Conservation (phyloP, 1,140 invertebrate species). For the Halictus rubicundus region DNA sequence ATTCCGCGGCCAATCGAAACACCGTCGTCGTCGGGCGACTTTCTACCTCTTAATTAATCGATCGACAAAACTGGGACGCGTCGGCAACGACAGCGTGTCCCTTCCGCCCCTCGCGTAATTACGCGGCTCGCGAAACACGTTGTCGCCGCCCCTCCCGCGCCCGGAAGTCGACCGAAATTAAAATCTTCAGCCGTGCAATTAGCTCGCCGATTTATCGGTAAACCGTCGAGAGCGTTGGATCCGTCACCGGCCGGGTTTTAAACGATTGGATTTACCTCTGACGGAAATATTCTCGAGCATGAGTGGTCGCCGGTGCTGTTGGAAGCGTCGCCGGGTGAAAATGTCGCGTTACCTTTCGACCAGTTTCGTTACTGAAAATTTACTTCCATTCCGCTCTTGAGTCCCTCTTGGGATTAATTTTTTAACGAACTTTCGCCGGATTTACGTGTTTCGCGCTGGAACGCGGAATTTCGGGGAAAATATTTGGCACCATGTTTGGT, state of each 20-base stretch:
- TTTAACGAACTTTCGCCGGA: too few species aligned
- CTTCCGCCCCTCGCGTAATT: background rate
- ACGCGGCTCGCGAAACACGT: background rate
- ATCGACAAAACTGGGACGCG: slow-evolving; percentile 1
- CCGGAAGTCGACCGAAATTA: background rate
- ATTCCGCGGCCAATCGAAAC: background rate
- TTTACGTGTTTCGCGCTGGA: too few species aligned
- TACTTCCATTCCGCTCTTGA: background rate
- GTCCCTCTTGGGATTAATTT: too few species aligned
- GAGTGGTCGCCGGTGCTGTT: background rate
- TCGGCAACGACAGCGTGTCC: background rate
- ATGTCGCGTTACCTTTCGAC: background rate
- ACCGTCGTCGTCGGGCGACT: background rate
- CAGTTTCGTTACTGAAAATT: background rate
- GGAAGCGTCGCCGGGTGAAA: background rate
- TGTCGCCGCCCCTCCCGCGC: background rate
- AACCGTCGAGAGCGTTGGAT: background rate
- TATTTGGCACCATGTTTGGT: background rate
- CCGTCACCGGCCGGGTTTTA: background rate
- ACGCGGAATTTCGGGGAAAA: too few species aligned
- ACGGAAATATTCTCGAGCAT: background rate
- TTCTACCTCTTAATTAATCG: slow-evolving; percentile 1
- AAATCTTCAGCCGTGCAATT: background rate
- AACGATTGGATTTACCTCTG: background rate
- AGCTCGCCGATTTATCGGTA: background rate